Evolutionary conservation across 2,113 vertebrate species (phyloP), one percentile per base, ranked within the genome.

Genomic region (Egretta garzetta): DNA sequence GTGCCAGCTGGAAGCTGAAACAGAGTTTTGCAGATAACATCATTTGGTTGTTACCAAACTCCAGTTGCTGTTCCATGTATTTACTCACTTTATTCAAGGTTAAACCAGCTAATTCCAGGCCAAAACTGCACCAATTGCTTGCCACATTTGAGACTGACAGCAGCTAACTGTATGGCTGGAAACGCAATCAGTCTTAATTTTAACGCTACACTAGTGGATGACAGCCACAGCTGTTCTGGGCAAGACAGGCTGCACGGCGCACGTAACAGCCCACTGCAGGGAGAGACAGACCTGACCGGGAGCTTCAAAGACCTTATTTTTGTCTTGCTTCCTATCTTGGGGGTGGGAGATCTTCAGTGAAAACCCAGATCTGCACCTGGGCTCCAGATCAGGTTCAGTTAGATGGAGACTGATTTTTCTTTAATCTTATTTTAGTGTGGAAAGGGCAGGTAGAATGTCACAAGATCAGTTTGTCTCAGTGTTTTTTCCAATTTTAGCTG

Each of bases 201-300:
- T 23, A 77, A 32, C 82, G 26, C 37, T 26, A 21, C 10, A 3
- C 82, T 10, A 39, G n/a, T 18, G 59, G 83, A 27, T 92, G 88
- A 83, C 86, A 97, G 67, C 45, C 79, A 77, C 92, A 94, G 83
- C 79, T 95, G 94, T 33, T 96, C 75, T 77, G 68, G 68, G 80
- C 33, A 92, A 50, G 62, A 12, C 39, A 80, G 53, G 21, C 55
- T 77, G 41, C 19, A 20, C 52, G 82, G 45, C 3, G 1, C 58
- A 58, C 27, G 15, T 32, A 56, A 47, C 80, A 81, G 37, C 30
- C 63, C 26, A 26, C 27, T 62, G 84, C 63, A 50, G 64, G 21
- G 12, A 93, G 18, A 84, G 20, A n/a, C 23, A 53, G 59, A 32
- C n/a, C 37, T 52, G 20, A 90, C 24, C 2, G 24, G 79, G 6